phyloP scores from a whole-genome alignment of 1,140 invertebrate genomes.

The Bathynomus jamesi region DNA sequence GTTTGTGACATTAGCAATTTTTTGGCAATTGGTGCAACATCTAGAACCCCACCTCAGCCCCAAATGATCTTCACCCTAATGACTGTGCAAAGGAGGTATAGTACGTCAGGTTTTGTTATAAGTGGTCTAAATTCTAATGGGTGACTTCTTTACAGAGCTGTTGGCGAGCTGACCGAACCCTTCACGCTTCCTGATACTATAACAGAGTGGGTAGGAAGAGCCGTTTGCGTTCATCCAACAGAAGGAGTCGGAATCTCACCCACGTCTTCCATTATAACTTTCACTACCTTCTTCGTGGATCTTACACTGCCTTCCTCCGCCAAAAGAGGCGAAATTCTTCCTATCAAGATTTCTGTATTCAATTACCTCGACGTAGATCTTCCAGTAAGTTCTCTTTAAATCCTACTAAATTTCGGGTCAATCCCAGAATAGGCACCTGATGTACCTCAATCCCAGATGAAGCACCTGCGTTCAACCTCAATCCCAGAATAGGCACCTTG shows the following conservation, averaged over 20 bases:
- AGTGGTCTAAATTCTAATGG: background rate
- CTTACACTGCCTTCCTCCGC: conserved; percentile 61
- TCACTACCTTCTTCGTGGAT: conserved; percentile 65
- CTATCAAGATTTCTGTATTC: conserved; percentile 59
- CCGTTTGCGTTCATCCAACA: conserved; percentile 56
- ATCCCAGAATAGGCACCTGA: too few species aligned
- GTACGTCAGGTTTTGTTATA: too few species aligned
- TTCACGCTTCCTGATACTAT: conserved; percentile 59
- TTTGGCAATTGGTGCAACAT: too few species aligned
- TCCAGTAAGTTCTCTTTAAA: conserved; percentile 46
- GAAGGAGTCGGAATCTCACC: conserved; percentile 58
- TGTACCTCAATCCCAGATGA: too few species aligned
- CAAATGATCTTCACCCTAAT: too few species aligned
- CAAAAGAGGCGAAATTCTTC: conserved; percentile 58
- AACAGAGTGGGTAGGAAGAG: conserved; percentile 62
- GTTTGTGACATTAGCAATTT: too few species aligned
- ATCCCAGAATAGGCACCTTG: too few species aligned
- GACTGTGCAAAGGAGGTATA: too few species aligned
- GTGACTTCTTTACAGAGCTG: background rate
- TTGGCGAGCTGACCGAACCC: background rate
- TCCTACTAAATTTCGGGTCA: too few species aligned
- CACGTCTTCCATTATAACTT: conserved; percentile 52
- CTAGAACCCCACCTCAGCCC: too few species aligned
- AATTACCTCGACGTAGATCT: conserved; percentile 60
- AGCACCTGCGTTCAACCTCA: too few species aligned